Evolutionary conservation across 2,797 vertebrate genomes (phyloP).

Genomic region (Tragelaphus oryx): DNA sequence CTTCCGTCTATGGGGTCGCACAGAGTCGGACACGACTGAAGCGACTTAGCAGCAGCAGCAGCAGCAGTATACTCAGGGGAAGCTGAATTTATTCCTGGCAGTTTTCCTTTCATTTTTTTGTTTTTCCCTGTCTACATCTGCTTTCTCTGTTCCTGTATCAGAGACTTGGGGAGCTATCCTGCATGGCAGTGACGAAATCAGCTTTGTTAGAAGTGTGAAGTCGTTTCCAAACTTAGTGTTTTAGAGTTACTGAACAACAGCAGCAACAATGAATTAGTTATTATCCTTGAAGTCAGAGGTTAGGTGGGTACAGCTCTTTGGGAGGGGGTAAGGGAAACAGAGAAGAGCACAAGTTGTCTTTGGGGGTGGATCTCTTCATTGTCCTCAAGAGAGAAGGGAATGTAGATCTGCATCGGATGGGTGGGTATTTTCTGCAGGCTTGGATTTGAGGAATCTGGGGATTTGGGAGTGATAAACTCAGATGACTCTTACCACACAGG

Average conservation of each 20-base stretch:
- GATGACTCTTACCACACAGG: neutral
- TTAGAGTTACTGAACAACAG: neutral
- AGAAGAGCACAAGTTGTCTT: neutral
- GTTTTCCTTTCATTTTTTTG: neutral
- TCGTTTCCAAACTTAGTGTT: neutral
- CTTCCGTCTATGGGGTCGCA: no score
- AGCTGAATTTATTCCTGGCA: neutral
- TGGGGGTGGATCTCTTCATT: neutral
- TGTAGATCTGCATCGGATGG: neutral
- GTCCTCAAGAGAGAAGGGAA: neutral
- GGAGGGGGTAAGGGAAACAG: neutral
- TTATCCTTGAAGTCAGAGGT: neutral
- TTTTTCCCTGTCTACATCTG: neutral
- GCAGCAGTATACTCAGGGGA: neutral
- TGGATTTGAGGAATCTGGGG: neutral
- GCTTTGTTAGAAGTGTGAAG: neutral
- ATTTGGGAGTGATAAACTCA: neutral
- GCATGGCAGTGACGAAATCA: neutral
- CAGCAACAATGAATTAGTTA: neutral
- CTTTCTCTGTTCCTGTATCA: neutral
- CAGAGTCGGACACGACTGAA: no score
- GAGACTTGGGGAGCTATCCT: neutral
- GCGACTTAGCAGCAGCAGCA: no score
- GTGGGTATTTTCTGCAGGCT: neutral
- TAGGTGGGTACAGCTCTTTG: neutral